Evolutionary conservation across 2,797 vertebrate genomes (phyloP).

Genomic region (Enteromius mattozi): DNA sequence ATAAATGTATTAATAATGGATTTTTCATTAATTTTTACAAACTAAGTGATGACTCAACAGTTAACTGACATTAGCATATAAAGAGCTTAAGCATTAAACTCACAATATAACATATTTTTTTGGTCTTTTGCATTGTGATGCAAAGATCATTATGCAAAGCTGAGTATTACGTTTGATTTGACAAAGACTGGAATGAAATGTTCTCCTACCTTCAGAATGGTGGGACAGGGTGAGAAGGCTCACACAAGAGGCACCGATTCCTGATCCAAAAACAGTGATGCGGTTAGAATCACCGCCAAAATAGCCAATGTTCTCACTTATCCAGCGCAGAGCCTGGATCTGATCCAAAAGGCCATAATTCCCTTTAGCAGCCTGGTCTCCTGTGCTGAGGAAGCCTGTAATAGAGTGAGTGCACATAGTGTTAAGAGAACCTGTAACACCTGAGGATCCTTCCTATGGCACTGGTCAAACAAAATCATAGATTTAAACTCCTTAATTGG

Average conservation of each 20-base stretch:
- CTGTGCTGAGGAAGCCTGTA: slow-evolving; percentile 94
- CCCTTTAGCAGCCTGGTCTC: slow-evolving; percentile 98
- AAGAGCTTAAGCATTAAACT: neutral
- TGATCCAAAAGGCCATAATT: slow-evolving; percentile 98
- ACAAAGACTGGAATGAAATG: neutral
- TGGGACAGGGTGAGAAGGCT: slow-evolving; percentile 97
- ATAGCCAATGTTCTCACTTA: slow-evolving; percentile 98
- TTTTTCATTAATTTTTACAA: neutral
- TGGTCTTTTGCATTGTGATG: neutral
- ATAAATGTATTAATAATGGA: no score
- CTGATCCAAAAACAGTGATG: slow-evolving; percentile 97
- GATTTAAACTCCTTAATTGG: neutral
- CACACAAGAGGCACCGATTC: slow-evolving; percentile 97
- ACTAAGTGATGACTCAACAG: neutral
- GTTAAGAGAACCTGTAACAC: neutral
- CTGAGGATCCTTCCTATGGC: neutral
- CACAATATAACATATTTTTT: no score
- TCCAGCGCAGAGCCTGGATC: slow-evolving; percentile 97
- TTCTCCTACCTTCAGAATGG: slow-evolving; percentile 92
- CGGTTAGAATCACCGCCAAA: slow-evolving; percentile 96
- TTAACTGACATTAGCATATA: neutral
- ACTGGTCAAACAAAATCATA: slow-evolving; percentile 3
- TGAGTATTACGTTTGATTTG: neutral
- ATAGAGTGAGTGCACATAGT: slow-evolving; percentile 35
- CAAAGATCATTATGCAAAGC: neutral